Evolutionary conservation across 2,113 vertebrate species (phyloP), one percentile per base, ranked within the genome.

Genomic region (Desmodus rotundus): DNA sequence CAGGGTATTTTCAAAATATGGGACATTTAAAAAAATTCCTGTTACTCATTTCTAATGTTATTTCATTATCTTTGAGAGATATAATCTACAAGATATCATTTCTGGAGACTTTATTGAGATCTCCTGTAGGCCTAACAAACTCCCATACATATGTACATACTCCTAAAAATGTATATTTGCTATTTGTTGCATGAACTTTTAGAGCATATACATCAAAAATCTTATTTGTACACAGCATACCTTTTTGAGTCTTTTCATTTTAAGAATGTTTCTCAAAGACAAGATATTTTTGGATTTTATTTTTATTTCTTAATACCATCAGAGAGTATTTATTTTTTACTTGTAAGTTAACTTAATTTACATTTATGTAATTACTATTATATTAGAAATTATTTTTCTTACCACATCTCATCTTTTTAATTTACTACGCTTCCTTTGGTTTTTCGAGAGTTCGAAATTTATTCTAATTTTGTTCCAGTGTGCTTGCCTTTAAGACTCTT

Each of bases 151-250:
- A 87, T 82, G 20, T 68, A 31, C 24, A 38, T 82, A 28, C 50
- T 87, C 91, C 83, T 91, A 91, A 96, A 96, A 91, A 82, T 73
- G 24, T 83, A 0, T 87, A 50, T 43, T 61, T 94, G 43, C 56
- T 76, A 26, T 87, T 93, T 81, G 19, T 47, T 91, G 10, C 14
- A 52, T 87, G 43, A 93, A 87, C 43, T 91, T 61, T 68, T 83
- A 76, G 45, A 77, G 36, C 5, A 70, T 65, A 61, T 63, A 87
- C 28, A n/a, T 70, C 6, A 41, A 56, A 83, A 45, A 68, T 83
- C n/a, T 43, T 82, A 41, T 84, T 84, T 83, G 43, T 82, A 68
- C 4, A 47, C 11, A 83, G 11, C 19, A 41, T 84, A 82, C 2
- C 36, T 54, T 89, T 77, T 74, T 74, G 10, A 47, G 26, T 94